Conservation (phyloP, 35 echinoderm and acorn worm species). For the Stichopus chloronotus region DNA sequence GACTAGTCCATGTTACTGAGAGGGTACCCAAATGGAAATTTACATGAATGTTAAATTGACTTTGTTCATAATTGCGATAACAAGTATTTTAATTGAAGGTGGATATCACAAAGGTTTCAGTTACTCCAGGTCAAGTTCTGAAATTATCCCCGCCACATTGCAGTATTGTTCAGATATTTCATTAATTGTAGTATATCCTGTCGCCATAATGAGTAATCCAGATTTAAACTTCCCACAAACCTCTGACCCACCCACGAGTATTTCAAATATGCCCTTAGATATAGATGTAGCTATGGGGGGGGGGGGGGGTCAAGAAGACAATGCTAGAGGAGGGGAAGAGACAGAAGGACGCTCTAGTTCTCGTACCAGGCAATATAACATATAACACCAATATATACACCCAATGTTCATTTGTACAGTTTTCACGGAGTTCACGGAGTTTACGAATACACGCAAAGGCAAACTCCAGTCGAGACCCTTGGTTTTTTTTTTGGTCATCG, state of each 20-base stretch:
- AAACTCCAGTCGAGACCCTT: too few relatives aligned
- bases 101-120: slow-evolving; percentile 7
- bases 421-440: too few relatives aligned
- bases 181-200: not conserved
- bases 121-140: not conserved
- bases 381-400: too few relatives aligned
- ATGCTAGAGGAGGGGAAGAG: too few relatives aligned
- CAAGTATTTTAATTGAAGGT: not conserved
- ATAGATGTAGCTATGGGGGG: not conserved
- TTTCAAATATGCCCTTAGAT: too few relatives aligned
- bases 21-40: too few relatives aligned
- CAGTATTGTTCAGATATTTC: not conserved
- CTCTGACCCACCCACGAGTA: not conserved
- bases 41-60: too few relatives aligned
- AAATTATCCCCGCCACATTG: not conserved
- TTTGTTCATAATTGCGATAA: not conserved
- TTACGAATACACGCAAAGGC: too few relatives aligned
- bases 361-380: not conserved
- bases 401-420: too few relatives aligned
- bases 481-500: too few relatives aligned
- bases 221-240: not conserved
- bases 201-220: not conserved
- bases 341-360: not conserved
- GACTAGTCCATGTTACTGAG: not conserved
- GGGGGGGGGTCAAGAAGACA: not conserved